Conservation (phyloP, 2,113 vertebrate species). For the Calidris pugnax region DNA sequence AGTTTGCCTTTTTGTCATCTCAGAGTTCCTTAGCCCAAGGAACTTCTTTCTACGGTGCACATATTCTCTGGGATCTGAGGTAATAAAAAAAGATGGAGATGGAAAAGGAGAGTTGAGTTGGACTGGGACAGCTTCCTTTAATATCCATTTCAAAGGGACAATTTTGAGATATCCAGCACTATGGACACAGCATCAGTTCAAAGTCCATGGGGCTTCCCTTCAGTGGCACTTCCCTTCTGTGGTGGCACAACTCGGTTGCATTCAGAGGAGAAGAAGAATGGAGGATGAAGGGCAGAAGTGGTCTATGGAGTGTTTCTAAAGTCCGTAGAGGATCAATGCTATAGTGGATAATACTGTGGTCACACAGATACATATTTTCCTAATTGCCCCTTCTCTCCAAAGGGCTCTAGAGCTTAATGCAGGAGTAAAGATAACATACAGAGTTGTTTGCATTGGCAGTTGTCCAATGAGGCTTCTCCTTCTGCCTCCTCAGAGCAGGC, state of each 20-base stretch:
- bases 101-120: background rate
- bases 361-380: background rate
- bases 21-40: background rate
- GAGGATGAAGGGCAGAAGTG: background rate
- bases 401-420: background rate
- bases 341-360: background rate
- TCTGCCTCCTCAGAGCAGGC: background rate
- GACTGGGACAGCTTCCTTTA: background rate
- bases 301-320: background rate
- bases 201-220: background rate
- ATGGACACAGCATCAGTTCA: background rate
- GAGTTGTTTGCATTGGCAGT: background rate
- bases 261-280: background rate
- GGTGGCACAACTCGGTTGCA: background rate
- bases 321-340: background rate
- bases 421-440: background rate
- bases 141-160: background rate
- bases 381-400: fast-evolving
- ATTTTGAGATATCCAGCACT: background rate
- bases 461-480: background rate
- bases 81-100: background rate
- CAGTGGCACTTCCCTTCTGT: background rate
- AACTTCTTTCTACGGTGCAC: background rate
- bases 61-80: background rate
- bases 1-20: background rate